phyloP scores from a whole-genome alignment of 2,888 invertebrate genomes.

The Ophioninae sp. region DNA sequence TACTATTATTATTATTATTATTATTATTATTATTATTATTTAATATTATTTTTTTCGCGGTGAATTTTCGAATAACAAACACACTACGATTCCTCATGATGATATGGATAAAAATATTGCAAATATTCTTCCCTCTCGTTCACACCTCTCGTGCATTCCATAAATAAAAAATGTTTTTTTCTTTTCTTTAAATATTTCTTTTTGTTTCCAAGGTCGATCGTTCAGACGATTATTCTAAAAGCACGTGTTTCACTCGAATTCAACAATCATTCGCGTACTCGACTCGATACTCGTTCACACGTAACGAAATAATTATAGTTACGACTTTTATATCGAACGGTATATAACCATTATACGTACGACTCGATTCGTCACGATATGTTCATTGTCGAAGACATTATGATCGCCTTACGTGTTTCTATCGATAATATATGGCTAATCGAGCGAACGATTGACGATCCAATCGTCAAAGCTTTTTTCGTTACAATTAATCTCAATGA shows the following conservation, averaged over 20 bases:
- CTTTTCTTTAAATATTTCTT: slow-evolving; percentile 7
- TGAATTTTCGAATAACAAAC: slow-evolving; percentile 43
- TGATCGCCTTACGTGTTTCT: slow-evolving; percentile 21
- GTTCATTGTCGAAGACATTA: slow-evolving; percentile 59
- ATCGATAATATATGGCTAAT: slow-evolving; percentile 13
- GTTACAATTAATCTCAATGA: slow-evolving; percentile 29
- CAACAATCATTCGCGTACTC: slow-evolving; percentile 35
- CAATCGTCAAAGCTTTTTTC: slow-evolving; percentile 13
- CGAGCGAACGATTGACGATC: slow-evolving; percentile 1
- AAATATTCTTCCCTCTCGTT: slow-evolving; percentile 27
- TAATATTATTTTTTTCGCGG: slow-evolving; percentile 20
- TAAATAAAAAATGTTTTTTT: neutral
- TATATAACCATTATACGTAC: slow-evolving; percentile 47
- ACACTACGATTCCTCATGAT: slow-evolving; percentile 23
- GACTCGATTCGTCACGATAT: slow-evolving; percentile 62
- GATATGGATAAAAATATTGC: slow-evolving; percentile 37
- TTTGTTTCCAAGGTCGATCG: slow-evolving; percentile 10
- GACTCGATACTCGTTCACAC: neutral
- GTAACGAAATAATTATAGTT: slow-evolving; percentile 35
- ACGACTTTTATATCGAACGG: slow-evolving; percentile 55
- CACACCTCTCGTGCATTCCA: neutral
- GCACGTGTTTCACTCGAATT: slow-evolving; percentile 33
- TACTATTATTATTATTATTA: neutral
- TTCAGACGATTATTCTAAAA: slow-evolving; percentile 48
- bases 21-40: too few species aligned